phyloP scores from a whole-genome alignment of 2,888 invertebrate species.

The Apotomis capreana region DNA sequence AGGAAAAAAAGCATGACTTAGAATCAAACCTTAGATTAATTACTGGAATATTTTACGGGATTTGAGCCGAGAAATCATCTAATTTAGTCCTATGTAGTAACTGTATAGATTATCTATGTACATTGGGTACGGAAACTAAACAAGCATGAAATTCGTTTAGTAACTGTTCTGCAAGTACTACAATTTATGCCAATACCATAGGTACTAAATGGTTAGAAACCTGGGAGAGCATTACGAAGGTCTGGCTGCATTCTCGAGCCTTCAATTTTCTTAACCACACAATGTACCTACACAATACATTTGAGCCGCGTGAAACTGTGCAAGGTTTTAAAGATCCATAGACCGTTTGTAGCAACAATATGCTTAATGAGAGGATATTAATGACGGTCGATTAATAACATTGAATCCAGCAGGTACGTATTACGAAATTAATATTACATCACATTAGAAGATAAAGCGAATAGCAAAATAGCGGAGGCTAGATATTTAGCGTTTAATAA shows the following conservation, averaged over 20 bases:
- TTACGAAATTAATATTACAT: constrained; percentile 31
- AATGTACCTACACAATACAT: constrained; percentile 10
- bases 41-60: too few relatives aligned
- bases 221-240: neutral
- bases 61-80: too few relatives aligned
- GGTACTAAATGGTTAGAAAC: neutral
- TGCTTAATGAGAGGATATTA: constrained; percentile 39
- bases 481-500: too few relatives aligned
- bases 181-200: neutral
- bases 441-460: constrained; percentile 26
- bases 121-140: too few relatives aligned
- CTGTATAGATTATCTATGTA: too few relatives aligned
- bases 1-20: too few relatives aligned
- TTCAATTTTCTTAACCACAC: constrained; percentile 18
- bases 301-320: constrained; percentile 14
- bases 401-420: constrained; percentile 23
- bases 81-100: too few relatives aligned
- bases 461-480: constrained; percentile 16
- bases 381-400: constrained; percentile 32
- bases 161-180: neutral
- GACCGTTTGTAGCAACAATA: constrained; percentile 28
- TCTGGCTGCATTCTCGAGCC: constrained; percentile 1
- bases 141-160: too few relatives aligned
- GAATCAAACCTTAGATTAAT: too few relatives aligned
- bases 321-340: constrained; percentile 23